These are phyloP conservation scores for Nettapus auritus DNA, from an alignment of 2,113 vertebrate genomes.

Conservation along the genomic window DNA sequence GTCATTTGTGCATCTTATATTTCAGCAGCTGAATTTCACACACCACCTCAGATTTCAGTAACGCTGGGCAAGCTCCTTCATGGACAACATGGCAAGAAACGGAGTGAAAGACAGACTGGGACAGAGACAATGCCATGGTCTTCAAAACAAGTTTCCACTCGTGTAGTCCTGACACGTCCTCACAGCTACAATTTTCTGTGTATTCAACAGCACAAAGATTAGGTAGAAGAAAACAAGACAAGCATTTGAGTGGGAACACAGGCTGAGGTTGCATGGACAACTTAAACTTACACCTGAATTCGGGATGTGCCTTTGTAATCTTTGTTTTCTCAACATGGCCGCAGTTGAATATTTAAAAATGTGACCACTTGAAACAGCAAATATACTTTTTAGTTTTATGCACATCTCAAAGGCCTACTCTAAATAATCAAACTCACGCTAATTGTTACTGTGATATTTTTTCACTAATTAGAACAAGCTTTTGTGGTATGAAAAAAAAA, in stretches of 20 bases:
- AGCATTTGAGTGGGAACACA: neutral
- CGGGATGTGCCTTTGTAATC: neutral
- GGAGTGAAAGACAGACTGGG: neutral
- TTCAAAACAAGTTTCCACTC: neutral
- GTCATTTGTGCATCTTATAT: neutral
- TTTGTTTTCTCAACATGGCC: neutral
- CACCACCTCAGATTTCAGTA: neutral
- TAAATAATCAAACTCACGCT: neutral
- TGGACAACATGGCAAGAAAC: rapidly evolving
- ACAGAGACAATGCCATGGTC: neutral
- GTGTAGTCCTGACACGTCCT: neutral
- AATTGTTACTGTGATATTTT: neutral
- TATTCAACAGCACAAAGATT: neutral
- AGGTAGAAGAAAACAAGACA: neutral
- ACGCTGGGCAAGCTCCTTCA: neutral
- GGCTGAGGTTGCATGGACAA: neutral
- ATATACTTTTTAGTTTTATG: neutral
- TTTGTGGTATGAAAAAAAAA: neutral
- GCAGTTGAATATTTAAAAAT: neutral
- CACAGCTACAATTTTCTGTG: neutral
- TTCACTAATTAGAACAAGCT: neutral
- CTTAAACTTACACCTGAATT: neutral
- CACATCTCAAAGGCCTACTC: neutral
- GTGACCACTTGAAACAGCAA: neutral
- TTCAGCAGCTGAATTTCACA: neutral